These are phyloP conservation scores for Eleginops maclovinus DNA, from an alignment of 2,113 vertebrate species.

Conservation along the genomic window DNA sequence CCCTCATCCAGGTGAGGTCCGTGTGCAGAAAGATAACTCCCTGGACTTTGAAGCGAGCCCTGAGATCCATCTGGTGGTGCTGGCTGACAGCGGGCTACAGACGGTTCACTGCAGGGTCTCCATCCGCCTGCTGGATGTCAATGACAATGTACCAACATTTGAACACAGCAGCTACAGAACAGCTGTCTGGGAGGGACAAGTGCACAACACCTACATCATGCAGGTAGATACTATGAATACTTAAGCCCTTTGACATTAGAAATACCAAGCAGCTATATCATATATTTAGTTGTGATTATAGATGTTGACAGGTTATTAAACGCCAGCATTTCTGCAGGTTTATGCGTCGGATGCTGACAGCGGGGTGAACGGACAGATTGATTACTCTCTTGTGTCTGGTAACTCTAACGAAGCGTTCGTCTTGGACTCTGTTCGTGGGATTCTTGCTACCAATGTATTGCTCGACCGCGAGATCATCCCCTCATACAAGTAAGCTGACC, in stretches of 20 bases:
- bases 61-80: conserved; percentile 84
- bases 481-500: conserved; percentile 88
- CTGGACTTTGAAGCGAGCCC: conserved; percentile 88
- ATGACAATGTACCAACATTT: conserved; percentile 90
- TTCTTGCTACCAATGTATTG: conserved; percentile 83
- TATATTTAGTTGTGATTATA: not conserved
- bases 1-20: conserved; percentile 85
- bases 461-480: conserved; percentile 88
- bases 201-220: conserved; percentile 82
- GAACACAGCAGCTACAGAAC: conserved; percentile 84
- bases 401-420: conserved; percentile 87
- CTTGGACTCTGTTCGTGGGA: conserved; percentile 87
- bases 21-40: conserved; percentile 84
- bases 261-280: not conserved
- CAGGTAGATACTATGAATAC: conserved; percentile 82
- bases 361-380: conserved; percentile 86
- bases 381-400: conserved; percentile 90
- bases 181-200: conserved; percentile 88
- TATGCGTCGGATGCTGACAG: conserved; percentile 90
- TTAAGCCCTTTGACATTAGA: not conserved
- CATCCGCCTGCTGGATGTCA: conserved; percentile 87
- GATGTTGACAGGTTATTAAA: not conserved
- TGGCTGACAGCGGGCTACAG: conserved; percentile 84
- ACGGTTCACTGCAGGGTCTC: conserved; percentile 85
- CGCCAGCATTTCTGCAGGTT: conserved; percentile 79